Conservation (phyloP, 2,797 vertebrate species). For the Chloroceryle inda region DNA sequence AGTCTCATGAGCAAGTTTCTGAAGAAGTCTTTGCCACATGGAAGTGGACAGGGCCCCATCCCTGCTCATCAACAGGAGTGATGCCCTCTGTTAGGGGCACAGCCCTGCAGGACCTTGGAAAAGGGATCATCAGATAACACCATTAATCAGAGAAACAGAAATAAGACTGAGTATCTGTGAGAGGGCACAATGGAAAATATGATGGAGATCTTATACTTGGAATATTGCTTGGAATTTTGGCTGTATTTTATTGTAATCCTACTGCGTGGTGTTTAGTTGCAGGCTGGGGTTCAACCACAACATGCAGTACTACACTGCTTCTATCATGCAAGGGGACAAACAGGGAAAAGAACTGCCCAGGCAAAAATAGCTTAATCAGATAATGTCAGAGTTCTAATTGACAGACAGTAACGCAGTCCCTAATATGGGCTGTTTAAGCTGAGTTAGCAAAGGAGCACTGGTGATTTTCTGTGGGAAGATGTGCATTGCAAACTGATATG, state of each 20-base stretch:
- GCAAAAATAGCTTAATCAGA: background rate
- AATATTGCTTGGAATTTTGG: background rate
- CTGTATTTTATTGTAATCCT: background rate
- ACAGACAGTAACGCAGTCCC: background rate
- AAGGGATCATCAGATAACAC: background rate
- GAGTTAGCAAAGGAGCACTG: background rate
- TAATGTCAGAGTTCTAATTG: background rate
- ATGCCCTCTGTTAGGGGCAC: background rate
- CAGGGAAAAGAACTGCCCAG: background rate
- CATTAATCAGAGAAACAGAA: background rate
- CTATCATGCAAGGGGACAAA: background rate
- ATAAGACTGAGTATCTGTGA: background rate
- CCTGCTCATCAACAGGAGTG: background rate
- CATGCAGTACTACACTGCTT: background rate
- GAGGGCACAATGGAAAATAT: background rate
- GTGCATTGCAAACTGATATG: background rate
- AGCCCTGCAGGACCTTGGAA: background rate
- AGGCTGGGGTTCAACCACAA: background rate
- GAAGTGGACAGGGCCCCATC: background rate
- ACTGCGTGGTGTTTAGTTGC: background rate
- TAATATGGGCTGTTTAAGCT: background rate
- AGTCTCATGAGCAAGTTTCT: background rate
- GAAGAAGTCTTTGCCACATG: fast-evolving
- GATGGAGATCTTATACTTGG: background rate
- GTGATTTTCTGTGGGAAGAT: background rate